Conservation (phyloP, 1,140 invertebrate genomes). For the Pseudomyrmex gracilis region DNA sequence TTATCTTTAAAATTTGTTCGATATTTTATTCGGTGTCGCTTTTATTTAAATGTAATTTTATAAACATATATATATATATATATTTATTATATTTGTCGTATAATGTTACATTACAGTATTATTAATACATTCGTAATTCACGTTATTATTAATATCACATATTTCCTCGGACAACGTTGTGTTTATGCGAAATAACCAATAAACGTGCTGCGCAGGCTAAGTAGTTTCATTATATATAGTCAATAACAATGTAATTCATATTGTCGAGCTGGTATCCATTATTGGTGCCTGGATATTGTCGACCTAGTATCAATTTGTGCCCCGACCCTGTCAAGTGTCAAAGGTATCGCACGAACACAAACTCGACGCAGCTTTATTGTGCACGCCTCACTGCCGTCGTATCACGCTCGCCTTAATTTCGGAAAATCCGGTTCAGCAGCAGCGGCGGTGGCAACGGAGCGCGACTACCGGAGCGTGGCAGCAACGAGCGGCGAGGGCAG, state of each 20-base stretch:
- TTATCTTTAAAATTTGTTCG: conserved; percentile 8
- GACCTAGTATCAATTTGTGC: conserved; percentile 47
- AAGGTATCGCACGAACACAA: conserved; percentile 41
- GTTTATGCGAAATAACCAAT: not conserved
- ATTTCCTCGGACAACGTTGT: not conserved
- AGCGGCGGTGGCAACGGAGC: not conserved
- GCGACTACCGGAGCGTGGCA: conserved; percentile 48
- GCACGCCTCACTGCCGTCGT: conserved; percentile 38
- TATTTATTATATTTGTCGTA: conserved; percentile 1
- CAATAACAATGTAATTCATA: not conserved
- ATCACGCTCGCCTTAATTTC: conserved; percentile 59
- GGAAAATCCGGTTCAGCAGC: conserved; percentile 60
- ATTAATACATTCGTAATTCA: not conserved
- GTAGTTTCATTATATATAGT: not conserved
- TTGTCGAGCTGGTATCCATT: conserved; percentile 8
- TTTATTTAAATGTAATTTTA: conserved; percentile 12
- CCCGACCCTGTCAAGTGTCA: conserved; percentile 41
- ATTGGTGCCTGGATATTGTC: conserved; percentile 36
- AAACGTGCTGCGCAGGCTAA: not conserved
- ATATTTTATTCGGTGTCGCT: not conserved
- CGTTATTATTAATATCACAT: not conserved
- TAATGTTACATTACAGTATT: too few relatives aligned
- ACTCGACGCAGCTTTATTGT: conserved; percentile 43
- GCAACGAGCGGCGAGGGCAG: conserved; percentile 41
- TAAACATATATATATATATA: not conserved